Evolutionary conservation across 1,140 invertebrate genomes (phyloP).

Genomic region (Caenorhabditis elegans): WBcel235 BX284604.4:10600501-10601000

Average conservation of each 20-base stretch:
- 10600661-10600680: not conserved
- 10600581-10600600: too few relatives aligned
- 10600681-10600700: not conserved
- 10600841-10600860: not conserved
- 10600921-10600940: not conserved
- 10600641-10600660: not conserved
- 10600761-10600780: not conserved
- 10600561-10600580: too few relatives aligned
- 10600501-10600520: too few relatives aligned
- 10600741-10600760: not conserved
- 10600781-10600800: not conserved
- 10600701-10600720: not conserved
- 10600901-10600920: conserved; percentile 22
- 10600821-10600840: not conserved
- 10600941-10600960: too few relatives aligned
- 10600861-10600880: not conserved
- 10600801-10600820: not conserved
- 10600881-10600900: not conserved
- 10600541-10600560: too few relatives aligned
- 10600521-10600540: too few relatives aligned
- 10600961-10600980: too few relatives aligned
- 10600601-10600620: too few relatives aligned
- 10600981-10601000: too few relatives aligned
- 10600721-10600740: not conserved
- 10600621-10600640: too few relatives aligned